These are phyloP conservation scores for Isoperla grammatica DNA, from an alignment of 2,888 invertebrate genomes.

Conservation along the genomic window DNA sequence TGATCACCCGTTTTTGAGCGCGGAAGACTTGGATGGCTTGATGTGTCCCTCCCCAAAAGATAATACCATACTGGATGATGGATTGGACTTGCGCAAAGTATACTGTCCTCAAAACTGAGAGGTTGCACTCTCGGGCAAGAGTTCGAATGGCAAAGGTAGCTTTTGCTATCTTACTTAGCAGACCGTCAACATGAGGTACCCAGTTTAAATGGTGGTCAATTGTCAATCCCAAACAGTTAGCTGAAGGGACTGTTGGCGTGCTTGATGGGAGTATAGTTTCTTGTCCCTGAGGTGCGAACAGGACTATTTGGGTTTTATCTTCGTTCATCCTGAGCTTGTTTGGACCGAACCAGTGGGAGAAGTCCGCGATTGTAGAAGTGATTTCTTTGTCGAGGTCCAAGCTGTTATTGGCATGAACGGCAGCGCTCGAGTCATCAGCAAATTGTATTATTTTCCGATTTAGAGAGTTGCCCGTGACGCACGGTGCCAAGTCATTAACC, in stretches of 20 bases:
- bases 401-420: too few species aligned
- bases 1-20: background rate
- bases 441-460: too few species aligned
- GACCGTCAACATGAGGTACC: background rate
- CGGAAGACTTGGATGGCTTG: background rate
- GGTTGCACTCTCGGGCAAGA: background rate
- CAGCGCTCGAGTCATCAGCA: too few species aligned
- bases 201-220: background rate
- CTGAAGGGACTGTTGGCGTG: background rate
- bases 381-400: too few species aligned
- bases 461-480: too few species aligned
- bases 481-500: too few species aligned
- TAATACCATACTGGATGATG: background rate
- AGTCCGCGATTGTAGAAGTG: too few species aligned
- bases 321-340: background rate
- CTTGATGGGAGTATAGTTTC: background rate
- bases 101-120: background rate
- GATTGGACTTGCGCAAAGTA: background rate
- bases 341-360: background rate
- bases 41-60: background rate
- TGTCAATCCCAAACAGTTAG: background rate
- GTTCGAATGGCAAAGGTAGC: background rate
- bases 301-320: background rate
- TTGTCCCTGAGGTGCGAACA: background rate
- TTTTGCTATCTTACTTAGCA: background rate